Evolutionary conservation across 2,797 vertebrate species (phyloP).

Genomic region (Leptodactylus fallax): DNA sequence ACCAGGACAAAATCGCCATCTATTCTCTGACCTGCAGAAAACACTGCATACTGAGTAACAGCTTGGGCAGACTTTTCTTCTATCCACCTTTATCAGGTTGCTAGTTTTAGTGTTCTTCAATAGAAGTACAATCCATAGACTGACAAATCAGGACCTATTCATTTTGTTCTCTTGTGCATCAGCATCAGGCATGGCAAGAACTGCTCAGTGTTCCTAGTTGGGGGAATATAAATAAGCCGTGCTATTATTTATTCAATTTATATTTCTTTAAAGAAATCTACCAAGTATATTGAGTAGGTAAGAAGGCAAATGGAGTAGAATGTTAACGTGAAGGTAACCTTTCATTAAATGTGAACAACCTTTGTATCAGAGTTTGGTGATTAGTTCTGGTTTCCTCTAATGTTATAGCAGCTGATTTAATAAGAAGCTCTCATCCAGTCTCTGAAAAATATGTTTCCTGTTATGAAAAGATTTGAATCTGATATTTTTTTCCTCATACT

Average conservation of each 20-base stretch:
- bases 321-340: background rate
- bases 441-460: constrained; percentile 21
- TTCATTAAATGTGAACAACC: background rate
- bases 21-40: too few relatives aligned
- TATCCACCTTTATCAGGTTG: too few relatives aligned
- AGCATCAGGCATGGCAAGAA: too few relatives aligned
- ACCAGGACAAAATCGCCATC: too few relatives aligned
- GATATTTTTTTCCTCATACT: background rate
- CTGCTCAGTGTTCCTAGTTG: too few relatives aligned
- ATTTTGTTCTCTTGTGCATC: too few relatives aligned
- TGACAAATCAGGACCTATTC: too few relatives aligned
- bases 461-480: constrained; percentile 8
- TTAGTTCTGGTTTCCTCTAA: background rate
- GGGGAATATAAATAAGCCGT: background rate
- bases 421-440: background rate
- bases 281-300: background rate
- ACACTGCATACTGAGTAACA: too few relatives aligned
- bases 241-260: background rate
- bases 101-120: too few relatives aligned
- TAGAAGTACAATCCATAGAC: too few relatives aligned
- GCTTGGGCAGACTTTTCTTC: too few relatives aligned
- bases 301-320: background rate
- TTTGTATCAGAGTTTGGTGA: background rate
- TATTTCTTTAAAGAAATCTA: background rate
- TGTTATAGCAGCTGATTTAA: constrained; percentile 9